Conservation (phyloP, 2,113 vertebrate genomes). For the Eulemur macaco region DNA sequence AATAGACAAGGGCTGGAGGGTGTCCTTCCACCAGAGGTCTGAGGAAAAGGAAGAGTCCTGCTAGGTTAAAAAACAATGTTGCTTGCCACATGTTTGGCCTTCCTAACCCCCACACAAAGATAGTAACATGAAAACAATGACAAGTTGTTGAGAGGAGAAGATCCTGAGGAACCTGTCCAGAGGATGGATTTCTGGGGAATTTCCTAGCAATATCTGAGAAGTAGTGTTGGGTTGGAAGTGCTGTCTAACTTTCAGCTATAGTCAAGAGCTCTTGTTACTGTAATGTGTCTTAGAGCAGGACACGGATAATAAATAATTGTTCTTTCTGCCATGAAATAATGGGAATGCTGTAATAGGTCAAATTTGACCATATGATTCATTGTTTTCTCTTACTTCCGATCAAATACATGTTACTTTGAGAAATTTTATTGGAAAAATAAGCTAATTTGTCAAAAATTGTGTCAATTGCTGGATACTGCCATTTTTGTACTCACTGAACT, state of each 20-base stretch:
- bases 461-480: neutral
- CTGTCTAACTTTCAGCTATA: neutral
- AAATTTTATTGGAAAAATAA: neutral
- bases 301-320: neutral
- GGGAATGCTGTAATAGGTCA: neutral
- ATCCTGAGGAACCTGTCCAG: neutral
- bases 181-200: neutral
- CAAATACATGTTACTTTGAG: neutral
- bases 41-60: no score
- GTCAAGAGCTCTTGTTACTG: neutral
- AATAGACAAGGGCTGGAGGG: neutral
- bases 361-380: neutral
- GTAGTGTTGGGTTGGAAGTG: neutral
- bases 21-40: neutral
- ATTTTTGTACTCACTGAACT: neutral
- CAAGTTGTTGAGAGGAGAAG: neutral
- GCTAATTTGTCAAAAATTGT: neutral
- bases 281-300: neutral
- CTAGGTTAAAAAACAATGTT: neutral
- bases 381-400: neutral
- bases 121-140: neutral
- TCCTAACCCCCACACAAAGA: no score
- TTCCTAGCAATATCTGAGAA: neutral
- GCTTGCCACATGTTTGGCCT: neutral
- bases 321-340: neutral